phyloP scores from a whole-genome alignment of 2,797 vertebrate species.

The Leontocebus nigricollis region DNA sequence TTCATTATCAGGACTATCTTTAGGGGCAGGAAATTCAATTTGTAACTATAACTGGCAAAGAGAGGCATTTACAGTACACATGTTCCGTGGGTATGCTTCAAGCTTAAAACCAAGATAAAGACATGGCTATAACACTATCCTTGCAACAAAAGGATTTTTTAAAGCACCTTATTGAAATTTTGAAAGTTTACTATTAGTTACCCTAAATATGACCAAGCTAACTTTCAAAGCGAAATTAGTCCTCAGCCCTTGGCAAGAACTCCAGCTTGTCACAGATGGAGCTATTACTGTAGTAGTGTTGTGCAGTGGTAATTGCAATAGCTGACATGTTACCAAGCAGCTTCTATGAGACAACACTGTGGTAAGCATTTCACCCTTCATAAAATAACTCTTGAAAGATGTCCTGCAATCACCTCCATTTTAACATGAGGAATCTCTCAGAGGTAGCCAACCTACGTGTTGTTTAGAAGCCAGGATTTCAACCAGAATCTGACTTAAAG shows the following conservation, averaged over 20 bases:
- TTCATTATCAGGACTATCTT: not conserved
- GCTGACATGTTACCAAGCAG: not conserved
- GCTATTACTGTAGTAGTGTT: fast-evolving
- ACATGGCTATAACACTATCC: not conserved
- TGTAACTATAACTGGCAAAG: constrained; percentile 5
- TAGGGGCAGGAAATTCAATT: not conserved
- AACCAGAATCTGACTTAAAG: not conserved
- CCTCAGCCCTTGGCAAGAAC: not conserved
- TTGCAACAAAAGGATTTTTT: not conserved
- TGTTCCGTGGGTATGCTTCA: not conserved
- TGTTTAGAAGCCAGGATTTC: not conserved
- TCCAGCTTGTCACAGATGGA: not conserved
- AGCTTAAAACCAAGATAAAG: not conserved
- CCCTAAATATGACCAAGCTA: not conserved
- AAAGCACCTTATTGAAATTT: constrained; percentile 1
- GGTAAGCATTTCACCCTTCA: not conserved
- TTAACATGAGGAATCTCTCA: not conserved
- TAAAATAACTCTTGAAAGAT: not conserved
- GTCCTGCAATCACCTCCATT: not conserved
- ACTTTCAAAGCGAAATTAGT: not conserved
- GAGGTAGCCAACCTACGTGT: not conserved
- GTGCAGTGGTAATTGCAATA: fast-evolving
- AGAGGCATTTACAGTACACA: not conserved
- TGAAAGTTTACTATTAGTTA: not conserved
- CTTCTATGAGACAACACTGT: not conserved